Evolutionary conservation across 2,797 vertebrate genomes (phyloP).

Genomic region (Malacoraja senta): DNA sequence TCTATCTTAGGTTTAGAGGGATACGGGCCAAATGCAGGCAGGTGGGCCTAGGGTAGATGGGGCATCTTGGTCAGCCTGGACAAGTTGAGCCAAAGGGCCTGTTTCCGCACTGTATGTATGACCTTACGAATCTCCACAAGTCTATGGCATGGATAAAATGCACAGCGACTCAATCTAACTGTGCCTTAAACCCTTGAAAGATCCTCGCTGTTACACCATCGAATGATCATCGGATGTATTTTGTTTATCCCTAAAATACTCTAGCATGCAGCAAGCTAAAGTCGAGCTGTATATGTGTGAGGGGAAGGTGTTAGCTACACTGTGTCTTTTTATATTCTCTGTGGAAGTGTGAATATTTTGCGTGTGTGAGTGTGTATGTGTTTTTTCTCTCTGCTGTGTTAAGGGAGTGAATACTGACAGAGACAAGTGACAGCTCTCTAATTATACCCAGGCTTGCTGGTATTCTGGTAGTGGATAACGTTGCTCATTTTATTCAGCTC

Average conservation of each 20-base stretch:
- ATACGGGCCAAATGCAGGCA: too few species aligned
- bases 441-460: slow-evolving; percentile 95
- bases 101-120: too few species aligned
- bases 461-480: slow-evolving; percentile 83
- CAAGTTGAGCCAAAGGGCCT: too few species aligned
- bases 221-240: slow-evolving; percentile 20
- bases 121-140: too few species aligned
- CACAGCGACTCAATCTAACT: neutral
- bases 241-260: neutral
- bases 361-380: slow-evolving; percentile 3
- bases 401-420: slow-evolving; percentile 88
- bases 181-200: neutral
- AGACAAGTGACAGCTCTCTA: slow-evolving; percentile 97
- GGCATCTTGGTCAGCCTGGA: too few species aligned
- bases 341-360: slow-evolving; percentile 31
- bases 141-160: neutral
- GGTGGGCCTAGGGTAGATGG: too few species aligned
- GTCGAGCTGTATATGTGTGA: neutral
- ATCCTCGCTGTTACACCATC: neutral
- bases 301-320: neutral
- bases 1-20: too few species aligned
- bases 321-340: slow-evolving; percentile 24
- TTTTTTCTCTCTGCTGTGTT: slow-evolving; percentile 71
- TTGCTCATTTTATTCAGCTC: slow-evolving; percentile 85
- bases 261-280: slow-evolving; percentile 13